These are phyloP conservation scores for Vultur gryphus DNA, from an alignment of 2,797 vertebrate species.

Conservation along the genomic window DNA sequence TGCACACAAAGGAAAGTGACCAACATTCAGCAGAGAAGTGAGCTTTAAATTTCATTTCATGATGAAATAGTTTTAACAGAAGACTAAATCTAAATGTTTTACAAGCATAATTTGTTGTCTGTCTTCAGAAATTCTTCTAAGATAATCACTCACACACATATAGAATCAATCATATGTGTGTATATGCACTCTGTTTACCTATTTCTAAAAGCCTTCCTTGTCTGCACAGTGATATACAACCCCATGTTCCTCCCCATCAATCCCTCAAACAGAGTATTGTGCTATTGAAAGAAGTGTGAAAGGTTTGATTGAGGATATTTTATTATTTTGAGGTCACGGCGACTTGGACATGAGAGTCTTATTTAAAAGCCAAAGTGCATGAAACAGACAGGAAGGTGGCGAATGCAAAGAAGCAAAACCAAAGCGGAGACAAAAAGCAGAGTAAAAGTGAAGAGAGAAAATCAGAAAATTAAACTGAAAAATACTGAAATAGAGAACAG, in stretches of 20 bases:
- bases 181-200: background rate
- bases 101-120: background rate
- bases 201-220: background rate
- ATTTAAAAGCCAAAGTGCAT: background rate
- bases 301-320: background rate
- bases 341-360: background rate
- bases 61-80: background rate
- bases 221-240: background rate
- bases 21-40: background rate
- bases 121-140: background rate
- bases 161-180: background rate
- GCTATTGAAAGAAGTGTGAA: background rate
- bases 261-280: background rate
- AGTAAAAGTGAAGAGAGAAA: background rate
- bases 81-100: background rate
- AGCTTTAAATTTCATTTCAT: background rate
- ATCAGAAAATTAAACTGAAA: background rate
- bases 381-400: background rate
- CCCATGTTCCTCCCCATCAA: background rate
- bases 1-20: background rate
- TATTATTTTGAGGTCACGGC: background rate
- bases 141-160: accelerated
- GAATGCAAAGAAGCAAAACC: background rate
- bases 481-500: background rate
- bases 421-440: background rate